Conservation (phyloP, 2,113 vertebrate species). For the Leptocoma aspasia region DNA sequence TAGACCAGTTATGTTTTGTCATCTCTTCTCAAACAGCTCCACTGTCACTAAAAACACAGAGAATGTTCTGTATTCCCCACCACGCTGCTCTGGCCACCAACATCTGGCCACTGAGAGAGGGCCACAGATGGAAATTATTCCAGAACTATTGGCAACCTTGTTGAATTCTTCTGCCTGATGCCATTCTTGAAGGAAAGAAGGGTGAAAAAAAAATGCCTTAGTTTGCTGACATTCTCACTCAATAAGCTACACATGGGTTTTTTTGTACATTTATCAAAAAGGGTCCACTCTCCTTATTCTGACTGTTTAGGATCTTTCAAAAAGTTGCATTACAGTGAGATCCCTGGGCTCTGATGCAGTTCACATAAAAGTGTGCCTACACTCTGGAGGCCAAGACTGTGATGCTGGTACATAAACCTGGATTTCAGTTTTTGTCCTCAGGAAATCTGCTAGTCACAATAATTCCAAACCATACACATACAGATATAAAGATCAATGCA, state of each 20-base stretch:
- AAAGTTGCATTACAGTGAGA: not conserved
- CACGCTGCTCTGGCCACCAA: not conserved
- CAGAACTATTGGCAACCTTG: not conserved
- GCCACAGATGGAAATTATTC: not conserved
- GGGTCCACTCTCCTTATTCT: not conserved
- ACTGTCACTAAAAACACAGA: not conserved
- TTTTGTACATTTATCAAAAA: not conserved
- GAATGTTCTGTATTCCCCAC: not conserved
- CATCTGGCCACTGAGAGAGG: not conserved
- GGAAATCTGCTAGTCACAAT: slow-evolving; percentile 35
- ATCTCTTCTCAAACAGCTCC: slow-evolving; percentile 33
- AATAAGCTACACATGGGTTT: accelerated
- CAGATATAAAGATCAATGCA: slow-evolving; percentile 43
- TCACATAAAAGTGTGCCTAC: not conserved
- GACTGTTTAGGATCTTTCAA: not conserved
- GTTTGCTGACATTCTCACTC: not conserved
- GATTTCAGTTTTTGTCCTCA: slow-evolving; percentile 14
- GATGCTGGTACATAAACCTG: not conserved
- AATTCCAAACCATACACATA: not conserved
- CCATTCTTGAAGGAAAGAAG: not conserved
- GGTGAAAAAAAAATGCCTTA: not conserved
- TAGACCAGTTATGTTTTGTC: slow-evolving; percentile 28
- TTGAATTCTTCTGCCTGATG: not conserved
- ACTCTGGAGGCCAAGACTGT: not conserved
- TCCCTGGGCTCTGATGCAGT: not conserved